Base-by-base conservation (phyloP, 2,797 vertebrate genomes). In the Microctenopoma lineatum region DNA sequence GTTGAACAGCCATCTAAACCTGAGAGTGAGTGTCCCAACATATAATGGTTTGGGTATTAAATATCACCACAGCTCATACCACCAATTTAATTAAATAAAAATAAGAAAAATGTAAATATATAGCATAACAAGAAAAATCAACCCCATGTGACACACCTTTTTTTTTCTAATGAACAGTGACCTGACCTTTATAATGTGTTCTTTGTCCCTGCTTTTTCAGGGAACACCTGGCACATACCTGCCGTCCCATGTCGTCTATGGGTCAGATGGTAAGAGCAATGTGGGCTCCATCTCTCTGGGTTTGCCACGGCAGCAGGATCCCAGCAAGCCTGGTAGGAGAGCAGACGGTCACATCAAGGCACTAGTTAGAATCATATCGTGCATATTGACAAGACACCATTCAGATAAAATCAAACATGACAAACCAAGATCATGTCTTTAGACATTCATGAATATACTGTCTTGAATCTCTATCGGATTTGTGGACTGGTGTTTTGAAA, bases 141-240 rank as follows among this genome's bases (percentile, higher is more conserved):
- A 29, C 27, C 27, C 27, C 27, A 29, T 29, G 21, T 21, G 21
- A 21, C 1, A 21, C 21, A 21, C 38, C 45, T 56, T 18, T 46
- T 13, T 53, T 77, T 14, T 73, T 69, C 64, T 47, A 5, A 50
- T 42, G 16, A 65, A 60, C 41, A 26, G 42, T 48, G 26, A 65
- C 45, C 46, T 75, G 45, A 77, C 54, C 50, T 59, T 54, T 38
- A 77, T 21, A 65, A 78, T 78, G 21, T 70, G 27, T 41, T 70
- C 13, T 77, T 36, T 85, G 56, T 83, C 58, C 45, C 21, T 50
- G n/a, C 41, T 77, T 63, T 63, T 52, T 80, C 81, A 99, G 97
- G 97, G 97, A 90, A 98, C 97, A 78, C 97, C 98, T 77, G 97
- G 97, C 79, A 97, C 97, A 64, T 99, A 99, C 66, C 92, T 99